Base-by-base conservation (phyloP, 2,888 invertebrate genomes). In the Phengaris alcon region DNA sequence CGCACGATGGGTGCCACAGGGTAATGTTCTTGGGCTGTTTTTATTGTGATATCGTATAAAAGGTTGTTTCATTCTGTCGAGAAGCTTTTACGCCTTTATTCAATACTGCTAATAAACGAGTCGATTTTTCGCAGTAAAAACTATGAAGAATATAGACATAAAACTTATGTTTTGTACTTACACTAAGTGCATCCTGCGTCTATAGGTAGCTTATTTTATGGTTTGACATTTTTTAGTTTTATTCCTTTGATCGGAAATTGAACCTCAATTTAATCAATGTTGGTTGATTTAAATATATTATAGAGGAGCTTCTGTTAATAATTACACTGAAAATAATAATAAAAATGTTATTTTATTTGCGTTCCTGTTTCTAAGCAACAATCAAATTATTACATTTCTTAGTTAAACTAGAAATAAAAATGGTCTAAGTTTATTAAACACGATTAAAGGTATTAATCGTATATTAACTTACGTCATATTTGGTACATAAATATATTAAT, bases 1-100 rank as follows among this genome's bases (percentile, higher is more conserved):
- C 87, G 77, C 81, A 76, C 68, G 75, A 85, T 85, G 87, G 84
- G 79, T 83, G 85, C 88, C 89, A 79, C 87, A 88, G 89, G 91
- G 90, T 84, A 82, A 78, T 79, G 82, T 80, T 81, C 80, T 87
- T 80, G 86, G 84, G 73, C 86, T 86, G 82, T 81, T 84, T 81
- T 84, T 85, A 81, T 84, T 84, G 35, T 35, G 75, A 77, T 81
- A 75, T 75, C 64, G 64, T 72, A 54, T 72, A 72, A 52, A 52
- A 72, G 72, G 72, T 9, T 54, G 52, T 64, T 64, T 64, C 35
- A 78, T 74, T 74, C 55, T 77, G 57, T 76, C 74, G 74, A 69
- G 44, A 74, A 73, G 75, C 13, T 73, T 68, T 76, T 57, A 46
- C 69, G 75, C 74, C 64, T 64, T 64, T 44, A 44, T 64, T 64